Evolutionary conservation across 1,140 invertebrate species (phyloP), one percentile per base, ranked within the genome.

Genomic region (Belonocnema kinseyi): DNA sequence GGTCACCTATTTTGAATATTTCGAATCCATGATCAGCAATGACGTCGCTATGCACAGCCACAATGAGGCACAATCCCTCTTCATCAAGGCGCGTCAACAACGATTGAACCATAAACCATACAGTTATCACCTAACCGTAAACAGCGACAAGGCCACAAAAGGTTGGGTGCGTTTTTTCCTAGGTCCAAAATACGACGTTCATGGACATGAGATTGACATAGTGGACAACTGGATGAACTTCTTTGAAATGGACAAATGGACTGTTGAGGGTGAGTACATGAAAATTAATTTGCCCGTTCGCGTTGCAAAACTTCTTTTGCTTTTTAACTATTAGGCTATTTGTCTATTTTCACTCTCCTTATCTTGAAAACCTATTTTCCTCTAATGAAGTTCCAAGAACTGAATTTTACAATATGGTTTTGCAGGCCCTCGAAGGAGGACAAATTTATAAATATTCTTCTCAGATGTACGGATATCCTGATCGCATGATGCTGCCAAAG

Each of bases 91-190:
- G 11, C 92, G 93, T 73, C 93, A 94, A 76, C 88, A 91, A 50
- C 93, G 94, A 81, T 88, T 95, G 5, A 94, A 95, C 82, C 92
- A 94, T 83, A 92, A 93, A 26, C 91, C 92, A 3, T 94, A 93
- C 90, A 92, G 91, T 78, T n/a, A 33, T 33, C 92, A 91, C 75
- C 90, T 94, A 70, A 90, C 91, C 6, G 89, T 94, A 17, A 87
- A 90, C 79, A 92, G 93, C 16, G 92, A 94, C 71, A 93, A 93
- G 75, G 85, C 87, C 0, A 90, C 89, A 13, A 93, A 92, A 72
- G 91, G 90, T n/a, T 87, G 93, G 1, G 89, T 94, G 8, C 92
- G 93, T n/a, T 82, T 94, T 3, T 94, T 93, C 90, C 75, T 94
- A 19, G 93, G 92, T 82, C 94, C 94, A 7, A 93, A 93, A 82